These are phyloP conservation scores for Fopius arisanus DNA, from an alignment of 1,140 invertebrate genomes.

Conservation along the genomic window DNA sequence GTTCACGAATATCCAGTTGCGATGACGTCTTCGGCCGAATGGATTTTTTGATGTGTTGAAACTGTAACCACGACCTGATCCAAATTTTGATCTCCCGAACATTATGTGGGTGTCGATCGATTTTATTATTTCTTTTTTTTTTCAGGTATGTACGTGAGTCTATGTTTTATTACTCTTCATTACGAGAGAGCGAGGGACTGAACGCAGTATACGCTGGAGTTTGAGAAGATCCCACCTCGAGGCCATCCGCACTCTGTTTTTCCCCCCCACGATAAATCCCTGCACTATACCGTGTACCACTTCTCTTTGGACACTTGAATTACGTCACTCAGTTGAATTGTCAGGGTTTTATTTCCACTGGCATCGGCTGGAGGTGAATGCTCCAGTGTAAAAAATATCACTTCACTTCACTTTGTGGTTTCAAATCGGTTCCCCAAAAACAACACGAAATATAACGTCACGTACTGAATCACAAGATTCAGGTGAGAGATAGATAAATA, in stretches of 20 bases:
- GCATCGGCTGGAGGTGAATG: neutral
- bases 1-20: conserved; percentile 27
- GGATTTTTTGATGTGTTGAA: conserved; percentile 16
- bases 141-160: neutral
- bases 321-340: neutral
- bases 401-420: too few relatives aligned
- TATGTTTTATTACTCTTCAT: conserved; percentile 5
- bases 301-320: neutral
- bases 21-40: neutral
- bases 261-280: neutral
- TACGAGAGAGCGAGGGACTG: neutral
- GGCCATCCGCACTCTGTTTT: neutral
- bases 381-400: too few relatives aligned
- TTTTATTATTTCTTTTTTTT: neutral
- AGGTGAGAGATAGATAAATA: too few relatives aligned
- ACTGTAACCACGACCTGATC: conserved; percentile 21
- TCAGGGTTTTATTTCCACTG: neutral
- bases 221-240: neutral
- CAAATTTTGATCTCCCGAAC: conserved; percentile 21
- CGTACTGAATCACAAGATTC: too few relatives aligned
- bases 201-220: neutral
- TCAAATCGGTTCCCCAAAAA: too few relatives aligned
- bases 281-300: neutral
- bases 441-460: too few relatives aligned
- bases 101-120: neutral